A percentile compares a stretch with the other conserved stretches of the same genome.
These are phyloP conservation scores for Bruchidius siliquastri DNA, from an alignment of 2,888 invertebrate genomes.

Conservation along the genomic window DNA sequence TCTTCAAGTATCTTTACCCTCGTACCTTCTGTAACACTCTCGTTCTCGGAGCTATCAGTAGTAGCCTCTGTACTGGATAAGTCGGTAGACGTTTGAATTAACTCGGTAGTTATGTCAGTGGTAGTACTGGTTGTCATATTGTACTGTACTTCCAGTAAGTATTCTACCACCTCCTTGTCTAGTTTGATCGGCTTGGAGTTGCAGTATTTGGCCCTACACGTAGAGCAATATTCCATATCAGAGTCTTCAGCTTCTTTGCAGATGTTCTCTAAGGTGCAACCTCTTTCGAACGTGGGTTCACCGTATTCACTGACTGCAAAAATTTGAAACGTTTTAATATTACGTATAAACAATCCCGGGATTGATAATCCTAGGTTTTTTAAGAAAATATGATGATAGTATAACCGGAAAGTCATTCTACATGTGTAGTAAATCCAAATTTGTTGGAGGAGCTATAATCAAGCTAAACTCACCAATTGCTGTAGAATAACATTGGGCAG, in stretches of 20 bases:
- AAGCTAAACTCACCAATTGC: constrained; percentile 10
- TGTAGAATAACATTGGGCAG: constrained; percentile 5
- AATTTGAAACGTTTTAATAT: neutral
- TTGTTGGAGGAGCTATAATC: too few relatives aligned
- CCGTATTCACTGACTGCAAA: constrained; percentile 13
- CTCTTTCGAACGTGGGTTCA: constrained; percentile 9
- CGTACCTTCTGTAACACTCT: too few relatives aligned
- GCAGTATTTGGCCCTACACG: constrained; percentile 11
- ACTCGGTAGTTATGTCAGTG: neutral
- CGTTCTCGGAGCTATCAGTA: neutral
- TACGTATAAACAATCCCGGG: too few relatives aligned
- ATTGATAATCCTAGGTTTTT: too few relatives aligned
- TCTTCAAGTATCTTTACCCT: too few relatives aligned
- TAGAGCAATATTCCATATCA: constrained; percentile 14
- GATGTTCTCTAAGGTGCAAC: constrained; percentile 8
- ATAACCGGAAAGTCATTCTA: too few relatives aligned
- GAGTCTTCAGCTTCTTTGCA: constrained; percentile 6
- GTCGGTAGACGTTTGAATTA: neutral
- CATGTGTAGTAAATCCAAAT: too few relatives aligned
- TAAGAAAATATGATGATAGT: too few relatives aligned
- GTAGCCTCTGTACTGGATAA: neutral
- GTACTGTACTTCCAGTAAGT: constrained; percentile 8
- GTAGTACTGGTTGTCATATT: constrained; percentile 3
- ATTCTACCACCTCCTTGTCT: constrained; percentile 12
- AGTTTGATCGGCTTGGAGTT: constrained; percentile 13